phyloP scores from a whole-genome alignment of 2,113 vertebrate genomes.

The Cinclus mexicanus region DNA sequence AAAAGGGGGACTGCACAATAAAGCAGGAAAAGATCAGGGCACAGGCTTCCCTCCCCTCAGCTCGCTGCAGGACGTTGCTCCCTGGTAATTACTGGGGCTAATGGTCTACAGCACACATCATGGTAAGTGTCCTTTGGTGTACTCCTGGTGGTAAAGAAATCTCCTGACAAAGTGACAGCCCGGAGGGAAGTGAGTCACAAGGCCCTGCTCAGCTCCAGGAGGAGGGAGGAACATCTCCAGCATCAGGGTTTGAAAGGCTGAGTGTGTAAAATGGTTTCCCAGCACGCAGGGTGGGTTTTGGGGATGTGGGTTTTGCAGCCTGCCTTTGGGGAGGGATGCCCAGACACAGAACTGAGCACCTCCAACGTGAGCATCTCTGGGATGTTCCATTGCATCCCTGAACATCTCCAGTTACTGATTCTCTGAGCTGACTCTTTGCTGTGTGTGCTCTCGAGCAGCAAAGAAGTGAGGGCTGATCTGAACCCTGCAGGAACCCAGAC shows the following conservation, averaged over 20 bases:
- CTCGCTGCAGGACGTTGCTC: neutral
- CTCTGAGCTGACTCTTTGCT: neutral
- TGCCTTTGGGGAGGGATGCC: accelerated
- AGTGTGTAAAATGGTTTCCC: neutral
- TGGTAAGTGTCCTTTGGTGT: neutral
- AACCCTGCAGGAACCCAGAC: neutral
- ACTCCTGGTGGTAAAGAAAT: neutral
- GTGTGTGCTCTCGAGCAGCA: neutral
- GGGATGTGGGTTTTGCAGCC: neutral
- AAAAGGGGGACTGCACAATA: conserved; percentile 8
- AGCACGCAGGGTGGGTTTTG: neutral
- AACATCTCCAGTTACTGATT: neutral
- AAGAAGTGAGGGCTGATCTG: neutral
- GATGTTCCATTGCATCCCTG: neutral
- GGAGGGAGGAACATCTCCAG: neutral
- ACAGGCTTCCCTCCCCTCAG: neutral
- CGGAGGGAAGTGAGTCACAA: neutral
- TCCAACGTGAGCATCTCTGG: accelerated
- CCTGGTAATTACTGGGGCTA: conserved; percentile 22
- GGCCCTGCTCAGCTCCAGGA: neutral
- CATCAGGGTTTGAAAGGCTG: neutral
- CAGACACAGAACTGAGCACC: neutral
- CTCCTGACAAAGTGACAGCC: neutral
- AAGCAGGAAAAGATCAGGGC: conserved; percentile 43
- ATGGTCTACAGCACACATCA: conserved; percentile 22